Percentiles rank a stretch among this genome's conserved stretches.
phyloP scores from a whole-genome alignment of 2,797 vertebrate species.

The Falco cherrug region DNA sequence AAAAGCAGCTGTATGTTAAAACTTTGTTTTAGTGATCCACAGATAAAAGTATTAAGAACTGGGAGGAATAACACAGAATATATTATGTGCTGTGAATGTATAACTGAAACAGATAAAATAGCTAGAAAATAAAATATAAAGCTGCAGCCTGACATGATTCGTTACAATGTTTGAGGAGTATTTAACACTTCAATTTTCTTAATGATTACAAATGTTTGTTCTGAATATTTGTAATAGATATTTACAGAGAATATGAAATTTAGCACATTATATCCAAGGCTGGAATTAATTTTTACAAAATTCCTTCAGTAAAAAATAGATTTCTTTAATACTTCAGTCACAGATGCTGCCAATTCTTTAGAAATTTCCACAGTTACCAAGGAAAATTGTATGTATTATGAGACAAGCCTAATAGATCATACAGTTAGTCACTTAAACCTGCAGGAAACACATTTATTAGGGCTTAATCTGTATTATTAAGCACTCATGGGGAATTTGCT shows the following conservation, averaged over 20 bases:
- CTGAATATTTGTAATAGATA: slow-evolving; percentile 17
- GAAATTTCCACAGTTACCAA: slow-evolving; percentile 54
- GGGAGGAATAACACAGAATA: slow-evolving; percentile 2
- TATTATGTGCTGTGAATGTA: slow-evolving; percentile 1
- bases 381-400: slow-evolving; percentile 59
- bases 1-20: slow-evolving; percentile 51
- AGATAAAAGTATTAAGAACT: not conserved
- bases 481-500: slow-evolving; percentile 25
- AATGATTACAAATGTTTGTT: slow-evolving; percentile 18
- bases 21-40: slow-evolving; percentile 34
- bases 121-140: slow-evolving; percentile 40
- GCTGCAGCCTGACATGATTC: not conserved
- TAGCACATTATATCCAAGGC: slow-evolving; percentile 8
- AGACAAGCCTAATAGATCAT: slow-evolving; percentile 57
- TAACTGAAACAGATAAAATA: slow-evolving; percentile 48
- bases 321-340: slow-evolving; percentile 50
- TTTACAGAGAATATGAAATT: slow-evolving; percentile 20
- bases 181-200: slow-evolving; percentile 53
- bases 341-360: slow-evolving; percentile 48
- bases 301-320: slow-evolving; percentile 14
- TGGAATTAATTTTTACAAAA: slow-evolving; percentile 60
- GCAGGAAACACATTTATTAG: slow-evolving; percentile 69
- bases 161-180: slow-evolving; percentile 31
- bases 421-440: slow-evolving; percentile 60
- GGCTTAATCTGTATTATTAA: slow-evolving; percentile 65